Evolutionary conservation across 2,797 vertebrate genomes (phyloP), one percentile per base, ranked within the genome.

Genomic region (Molossus molossus): DNA sequence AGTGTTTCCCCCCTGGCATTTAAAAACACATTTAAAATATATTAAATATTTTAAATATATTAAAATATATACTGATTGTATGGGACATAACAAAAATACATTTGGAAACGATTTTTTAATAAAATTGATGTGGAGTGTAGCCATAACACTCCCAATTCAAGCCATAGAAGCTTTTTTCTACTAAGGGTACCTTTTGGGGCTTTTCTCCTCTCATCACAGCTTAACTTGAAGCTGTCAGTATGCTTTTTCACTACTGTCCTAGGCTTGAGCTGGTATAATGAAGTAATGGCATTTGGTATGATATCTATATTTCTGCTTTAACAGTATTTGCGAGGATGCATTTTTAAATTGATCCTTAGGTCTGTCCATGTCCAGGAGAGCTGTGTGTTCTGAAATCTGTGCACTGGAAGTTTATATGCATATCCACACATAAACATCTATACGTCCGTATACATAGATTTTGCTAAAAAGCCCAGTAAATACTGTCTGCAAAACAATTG

Each of bases 301-400:
- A 25, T 27, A 90, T 86, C 60, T 94, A 94, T 94, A 92, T 86
- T 92, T 93, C 50, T 85, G 45, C 50, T 90, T 94, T 62, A 64
- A 94, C 86, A 90, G 87, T 90, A 58, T 64, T 79, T 92, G 4
- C 29, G 72, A 80, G 55, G 10, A 23, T 88, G 17, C n/a, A 88
- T 75, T 96, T 96, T 87, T 65, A 65, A 92, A 85, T 75, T 48
- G 40, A 58, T 65, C 60, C 29, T 93, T 86, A 55, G 25, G 62
- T 60, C 40, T 94, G 12, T 60, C 75, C 62, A 29, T 64, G 87
- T 80, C 18, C 29, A n/a, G 5, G 40, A 72, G 14, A 87, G 17
- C 37, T 86, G 75, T 76, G 37, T 72, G 94, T 92, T 95, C 57
- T 94, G 79, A 97, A 95, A 90, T 93, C 27, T 91, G 9, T 76